phyloP scores from a whole-genome alignment of 2,888 invertebrate species.

The Folsomia manolachei region DNA sequence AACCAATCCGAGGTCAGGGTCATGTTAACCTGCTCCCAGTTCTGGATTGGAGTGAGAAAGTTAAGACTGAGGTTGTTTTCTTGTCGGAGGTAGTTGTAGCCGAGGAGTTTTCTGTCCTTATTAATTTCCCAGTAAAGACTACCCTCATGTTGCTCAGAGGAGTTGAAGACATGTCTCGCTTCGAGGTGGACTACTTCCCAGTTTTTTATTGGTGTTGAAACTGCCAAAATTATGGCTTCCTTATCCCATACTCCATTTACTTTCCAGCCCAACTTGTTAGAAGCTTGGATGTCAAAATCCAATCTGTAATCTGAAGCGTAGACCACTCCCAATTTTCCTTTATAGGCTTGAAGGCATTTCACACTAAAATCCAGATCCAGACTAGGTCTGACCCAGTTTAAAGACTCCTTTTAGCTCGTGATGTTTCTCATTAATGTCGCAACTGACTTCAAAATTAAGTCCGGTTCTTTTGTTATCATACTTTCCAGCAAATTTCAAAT shows the following conservation, averaged over 20 bases:
- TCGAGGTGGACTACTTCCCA: conserved; percentile 35
- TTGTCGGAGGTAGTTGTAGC: conserved; percentile 21
- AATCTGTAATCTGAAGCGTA: conserved; percentile 38
- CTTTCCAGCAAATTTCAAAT: conserved; percentile 35
- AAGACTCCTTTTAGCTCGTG: conserved; percentile 31
- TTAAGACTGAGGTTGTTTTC: conserved; percentile 32
- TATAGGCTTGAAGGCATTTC: conserved; percentile 8
- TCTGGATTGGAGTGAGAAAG: conserved; percentile 44
- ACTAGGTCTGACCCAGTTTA: too few relatives aligned
- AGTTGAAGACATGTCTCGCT: conserved; percentile 13
- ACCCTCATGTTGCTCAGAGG: conserved; percentile 17
- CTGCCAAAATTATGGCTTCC: conserved; percentile 29
- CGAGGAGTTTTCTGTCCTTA: conserved; percentile 19
- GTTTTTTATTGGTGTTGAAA: conserved; percentile 41
- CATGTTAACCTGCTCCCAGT: conserved; percentile 37
- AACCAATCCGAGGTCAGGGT: conserved; percentile 28
- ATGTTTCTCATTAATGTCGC: conserved; percentile 28
- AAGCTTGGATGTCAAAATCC: background rate
- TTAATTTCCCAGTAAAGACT: conserved; percentile 37
- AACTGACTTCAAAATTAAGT: conserved; percentile 18
- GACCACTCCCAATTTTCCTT: conserved; percentile 39
- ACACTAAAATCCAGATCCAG: conserved; percentile 23
- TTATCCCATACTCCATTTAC: conserved; percentile 35
- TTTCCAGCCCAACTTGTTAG: conserved; percentile 13
- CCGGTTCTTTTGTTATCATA: conserved; percentile 29